Percentiles rank a stretch among this genome's conserved stretches.
phyloP scores from a whole-genome alignment of 64 coral and sea anemone genomes.

The Pocillopora verrucosa region DNA sequence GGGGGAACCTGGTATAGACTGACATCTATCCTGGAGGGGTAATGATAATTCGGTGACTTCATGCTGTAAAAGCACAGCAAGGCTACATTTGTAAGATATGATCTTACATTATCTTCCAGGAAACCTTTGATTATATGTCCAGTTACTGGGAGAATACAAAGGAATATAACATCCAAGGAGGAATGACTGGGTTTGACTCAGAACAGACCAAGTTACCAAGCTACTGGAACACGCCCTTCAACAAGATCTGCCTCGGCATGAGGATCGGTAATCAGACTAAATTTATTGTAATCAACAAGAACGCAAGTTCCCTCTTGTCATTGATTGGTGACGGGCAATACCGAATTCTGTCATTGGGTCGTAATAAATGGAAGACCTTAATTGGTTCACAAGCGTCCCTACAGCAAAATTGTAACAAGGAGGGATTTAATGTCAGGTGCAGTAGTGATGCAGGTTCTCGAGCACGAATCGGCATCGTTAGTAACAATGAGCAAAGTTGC shows the following conservation, averaged over 20 bases:
- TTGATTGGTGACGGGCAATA: constrained; percentile 34
- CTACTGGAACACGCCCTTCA: not conserved
- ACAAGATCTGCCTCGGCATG: not conserved
- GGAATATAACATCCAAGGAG: too few relatives aligned
- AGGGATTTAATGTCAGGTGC: constrained; percentile 37
- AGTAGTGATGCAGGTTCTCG: not conserved
- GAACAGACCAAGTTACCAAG: not conserved
- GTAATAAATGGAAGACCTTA: constrained; percentile 40
- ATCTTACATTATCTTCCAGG: too few relatives aligned
- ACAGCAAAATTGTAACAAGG: constrained; percentile 35
- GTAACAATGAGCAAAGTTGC: constrained; percentile 17
- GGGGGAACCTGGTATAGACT: too few relatives aligned
- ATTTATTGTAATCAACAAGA: not conserved
- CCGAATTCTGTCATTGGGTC: not conserved
- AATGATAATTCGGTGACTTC: too few relatives aligned
- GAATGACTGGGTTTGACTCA: not conserved
- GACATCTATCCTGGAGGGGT: too few relatives aligned
- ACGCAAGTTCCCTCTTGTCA: not conserved
- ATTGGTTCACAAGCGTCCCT: constrained; percentile 31
- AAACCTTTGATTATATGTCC: too few relatives aligned
- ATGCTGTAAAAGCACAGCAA: too few relatives aligned
- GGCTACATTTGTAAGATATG: too few relatives aligned
- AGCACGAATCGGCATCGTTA: constrained; percentile 32
- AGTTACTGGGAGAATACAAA: too few relatives aligned
- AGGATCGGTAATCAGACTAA: not conserved